A percentile compares a stretch with the other conserved stretches of the same genome.
These are phyloP conservation scores for Recurvirostra avosetta DNA, from an alignment of 2,113 vertebrate genomes.

Conservation along the genomic window DNA sequence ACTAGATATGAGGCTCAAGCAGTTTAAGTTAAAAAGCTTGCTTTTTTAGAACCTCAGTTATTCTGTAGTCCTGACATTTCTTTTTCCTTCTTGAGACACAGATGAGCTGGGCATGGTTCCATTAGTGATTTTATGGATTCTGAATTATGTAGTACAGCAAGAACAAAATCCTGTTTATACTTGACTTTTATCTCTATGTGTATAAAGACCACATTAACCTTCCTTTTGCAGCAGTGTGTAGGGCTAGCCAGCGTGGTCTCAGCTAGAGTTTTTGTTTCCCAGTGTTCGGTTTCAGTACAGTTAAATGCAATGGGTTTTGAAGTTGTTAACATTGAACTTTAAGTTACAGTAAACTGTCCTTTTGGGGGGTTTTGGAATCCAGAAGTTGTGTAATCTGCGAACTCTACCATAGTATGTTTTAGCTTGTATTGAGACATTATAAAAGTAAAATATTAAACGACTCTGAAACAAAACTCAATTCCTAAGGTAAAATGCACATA, in stretches of 20 bases:
- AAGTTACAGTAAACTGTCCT: not conserved
- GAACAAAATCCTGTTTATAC: not conserved
- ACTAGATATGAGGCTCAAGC: not conserved
- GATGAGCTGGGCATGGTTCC: not conserved
- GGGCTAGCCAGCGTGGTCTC: not conserved
- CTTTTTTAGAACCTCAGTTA: not conserved
- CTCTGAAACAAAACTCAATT: not conserved
- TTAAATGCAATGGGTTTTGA: not conserved
- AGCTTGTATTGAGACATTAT: not conserved
- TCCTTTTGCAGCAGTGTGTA: fast-evolving
- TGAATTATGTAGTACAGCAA: not conserved
- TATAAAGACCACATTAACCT: not conserved
- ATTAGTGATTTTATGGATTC: not conserved
- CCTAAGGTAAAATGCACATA: not conserved
- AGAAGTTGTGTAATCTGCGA: not conserved
- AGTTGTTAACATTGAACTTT: not conserved
- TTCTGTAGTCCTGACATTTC: not conserved
- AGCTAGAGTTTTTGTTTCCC: not conserved
- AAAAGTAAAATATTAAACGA: not conserved
- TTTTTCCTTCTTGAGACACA: not conserved
- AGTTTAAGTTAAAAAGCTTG: not conserved
- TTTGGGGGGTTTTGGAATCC: not conserved
- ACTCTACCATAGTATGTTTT: not conserved
- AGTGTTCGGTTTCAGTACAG: not conserved
- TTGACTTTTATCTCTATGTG: not conserved